Evolutionary conservation across 2,888 invertebrate genomes (phyloP).

Genomic region (Mythimna impura): DNA sequence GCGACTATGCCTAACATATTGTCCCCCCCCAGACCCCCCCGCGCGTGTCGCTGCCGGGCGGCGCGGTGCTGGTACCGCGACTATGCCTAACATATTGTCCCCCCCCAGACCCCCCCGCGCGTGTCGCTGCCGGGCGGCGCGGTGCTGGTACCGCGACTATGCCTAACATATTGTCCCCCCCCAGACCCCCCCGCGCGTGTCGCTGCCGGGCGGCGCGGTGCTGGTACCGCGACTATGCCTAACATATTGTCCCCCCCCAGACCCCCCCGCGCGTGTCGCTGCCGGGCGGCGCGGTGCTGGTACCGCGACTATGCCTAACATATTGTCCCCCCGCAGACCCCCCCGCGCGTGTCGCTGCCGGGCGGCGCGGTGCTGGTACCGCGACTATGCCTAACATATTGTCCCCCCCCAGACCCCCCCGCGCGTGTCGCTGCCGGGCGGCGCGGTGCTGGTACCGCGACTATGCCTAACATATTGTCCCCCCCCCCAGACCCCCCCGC

Average conservation of each 20-base stretch:
- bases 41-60: constrained; percentile 86
- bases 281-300: constrained; percentile 34
- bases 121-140: constrained; percentile 86
- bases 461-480: no score
- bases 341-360: constrained; percentile 89
- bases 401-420: constrained; percentile 91
- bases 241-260: constrained; percentile 80
- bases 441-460: neutral
- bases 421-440: constrained; percentile 86
- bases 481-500: constrained; percentile 91
- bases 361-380: constrained; percentile 31
- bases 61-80: neutral
- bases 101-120: constrained; percentile 91
- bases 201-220: constrained; percentile 80
- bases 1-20: no score
- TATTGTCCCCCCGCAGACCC: constrained; percentile 90
- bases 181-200: constrained; percentile 92
- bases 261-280: constrained; percentile 92
- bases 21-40: constrained; percentile 91
- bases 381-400: no score
- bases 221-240: no score
- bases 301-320: no score
- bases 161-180: no score
- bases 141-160: no score
- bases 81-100: no score